Conservation (phyloP, 2,888 invertebrate genomes). For the Timema podura region DNA sequence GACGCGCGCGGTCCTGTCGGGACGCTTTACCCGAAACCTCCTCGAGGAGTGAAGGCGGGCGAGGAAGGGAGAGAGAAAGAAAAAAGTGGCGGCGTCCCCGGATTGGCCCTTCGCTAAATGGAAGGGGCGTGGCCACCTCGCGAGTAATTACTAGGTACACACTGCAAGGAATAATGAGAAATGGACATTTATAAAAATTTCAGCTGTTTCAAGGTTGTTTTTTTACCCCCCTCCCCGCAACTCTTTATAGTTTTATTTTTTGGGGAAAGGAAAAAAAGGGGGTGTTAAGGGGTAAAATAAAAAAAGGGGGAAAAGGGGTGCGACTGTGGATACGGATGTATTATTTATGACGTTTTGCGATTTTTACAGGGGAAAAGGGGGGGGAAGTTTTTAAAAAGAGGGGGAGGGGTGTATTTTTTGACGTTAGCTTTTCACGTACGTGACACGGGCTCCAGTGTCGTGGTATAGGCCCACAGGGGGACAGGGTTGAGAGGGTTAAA, state of each 20-base stretch:
- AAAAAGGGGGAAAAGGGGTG: conserved; percentile 11
- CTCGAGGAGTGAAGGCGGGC: too few relatives aligned
- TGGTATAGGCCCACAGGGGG: neutral
- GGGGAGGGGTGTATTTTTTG: conserved; percentile 12
- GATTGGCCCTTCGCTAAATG: conserved; percentile 1
- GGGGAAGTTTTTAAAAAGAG: neutral
- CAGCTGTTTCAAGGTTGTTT: conserved; percentile 9
- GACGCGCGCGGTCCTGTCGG: too few relatives aligned
- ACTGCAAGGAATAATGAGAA: conserved; percentile 6
- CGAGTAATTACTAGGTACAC: conserved; percentile 11
- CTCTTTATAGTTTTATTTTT: conserved; percentile 3
- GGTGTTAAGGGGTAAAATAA: neutral
- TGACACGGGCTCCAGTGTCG: conserved; percentile 4
- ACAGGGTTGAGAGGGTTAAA: neutral
- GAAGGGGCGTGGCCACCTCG: neutral
- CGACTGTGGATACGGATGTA: conserved; percentile 9
- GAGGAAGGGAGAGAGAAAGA: too few relatives aligned
- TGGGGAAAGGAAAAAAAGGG: conserved; percentile 1
- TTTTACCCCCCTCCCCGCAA: neutral
- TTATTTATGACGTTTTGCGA: conserved; percentile 16
- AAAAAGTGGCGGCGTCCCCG: neutral
- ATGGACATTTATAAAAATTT: conserved; percentile 16
- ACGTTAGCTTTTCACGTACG: conserved; percentile 15
- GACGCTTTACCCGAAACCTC: too few relatives aligned
- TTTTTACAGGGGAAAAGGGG: neutral